Evolutionary conservation across 2,797 vertebrate species (phyloP).

Genomic region (Xenopus petersii): DNA sequence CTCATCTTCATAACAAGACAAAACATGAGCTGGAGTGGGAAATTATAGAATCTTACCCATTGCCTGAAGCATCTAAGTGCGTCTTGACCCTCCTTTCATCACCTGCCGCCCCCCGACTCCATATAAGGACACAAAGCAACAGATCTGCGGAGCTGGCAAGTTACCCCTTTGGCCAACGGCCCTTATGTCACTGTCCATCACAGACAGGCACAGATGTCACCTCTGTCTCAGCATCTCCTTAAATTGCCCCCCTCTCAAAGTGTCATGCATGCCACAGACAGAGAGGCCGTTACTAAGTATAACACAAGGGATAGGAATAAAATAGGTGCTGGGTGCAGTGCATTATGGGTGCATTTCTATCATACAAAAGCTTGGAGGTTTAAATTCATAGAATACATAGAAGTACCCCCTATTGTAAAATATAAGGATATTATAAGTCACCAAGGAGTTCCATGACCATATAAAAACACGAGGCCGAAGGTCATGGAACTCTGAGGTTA

Average conservation of each 20-base stretch:
- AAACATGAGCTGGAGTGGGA: slow-evolving; percentile 5
- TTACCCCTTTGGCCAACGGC: slow-evolving; percentile 9
- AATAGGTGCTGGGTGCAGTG: slow-evolving; percentile 2
- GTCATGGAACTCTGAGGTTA: too few species aligned
- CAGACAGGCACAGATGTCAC: slow-evolving; percentile 35
- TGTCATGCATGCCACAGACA: slow-evolving; percentile 27
- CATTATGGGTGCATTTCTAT: not conserved
- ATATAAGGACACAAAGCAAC: slow-evolving; percentile 37
- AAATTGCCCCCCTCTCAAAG: slow-evolving; percentile 36
- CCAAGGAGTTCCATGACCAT: too few species aligned
- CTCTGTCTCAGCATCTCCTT: slow-evolving; percentile 40
- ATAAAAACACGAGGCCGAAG: too few species aligned
- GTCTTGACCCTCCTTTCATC: slow-evolving; percentile 10
- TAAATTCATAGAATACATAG: not conserved
- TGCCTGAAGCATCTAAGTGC: slow-evolving; percentile 27
- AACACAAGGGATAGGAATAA: slow-evolving; percentile 26
- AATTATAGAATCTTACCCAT: slow-evolving; percentile 37
- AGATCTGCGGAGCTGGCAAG: slow-evolving; percentile 44
- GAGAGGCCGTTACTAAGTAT: slow-evolving; percentile 42
- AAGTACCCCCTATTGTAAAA: too few species aligned
- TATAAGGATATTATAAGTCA: too few species aligned
- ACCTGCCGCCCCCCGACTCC: slow-evolving; percentile 34
- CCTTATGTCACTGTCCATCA: slow-evolving; percentile 43
- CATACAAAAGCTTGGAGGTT: too few species aligned
- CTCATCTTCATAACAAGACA: not conserved